Base-by-base conservation (phyloP, 2,113 vertebrate species). In the Eublepharis macularius region DNA sequence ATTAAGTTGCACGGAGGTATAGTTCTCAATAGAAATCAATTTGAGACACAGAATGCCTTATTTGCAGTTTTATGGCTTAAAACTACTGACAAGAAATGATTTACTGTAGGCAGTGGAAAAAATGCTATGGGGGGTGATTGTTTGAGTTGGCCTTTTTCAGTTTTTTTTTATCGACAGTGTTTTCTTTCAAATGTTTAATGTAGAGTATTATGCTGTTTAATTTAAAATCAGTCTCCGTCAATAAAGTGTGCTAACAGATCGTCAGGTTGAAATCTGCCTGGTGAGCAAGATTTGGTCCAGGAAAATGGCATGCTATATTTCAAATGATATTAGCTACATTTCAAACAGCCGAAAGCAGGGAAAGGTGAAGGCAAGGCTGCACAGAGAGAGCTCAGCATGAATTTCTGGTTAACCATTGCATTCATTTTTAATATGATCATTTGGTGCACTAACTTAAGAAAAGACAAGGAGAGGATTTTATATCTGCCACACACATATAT, bases 11-110 rank as follows among this genome's bases (percentile, higher is more conserved):
- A 75, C 19, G 32, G 76, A 89, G 82, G 86, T 83, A 86, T 49
- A 91, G 80, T 84, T 90, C 88, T 92, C 72, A 65, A 87, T 11
- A 91, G 91, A 77, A 94, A 93, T 93, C 84, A 86, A 93, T 88
- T 94, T 89, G 80, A 84, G 60, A 77, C 83, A 87, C 86, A 90
- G 81, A 94, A 93, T 21, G 84, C 90, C 91, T 92, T 90, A 92
- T 94, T 94, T 93, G 89, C 90, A 91, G 87, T 93, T 94, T 91
- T 87, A 91, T 88, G 76, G 84, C 84, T 94, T 87, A 89, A 91
- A 92, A 92, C 81, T 72, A 86, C 89, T 92, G 85, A 82, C 68
- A 49, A 1, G 1, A 85, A 6, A 54, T 82, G 91, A 91, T 93
- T 90, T 90, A 92, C 84, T 84, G 66, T 88, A 82, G 86, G 89